Evolutionary conservation across 2,113 vertebrate genomes (phyloP).

Genomic region (Xiphophorus couchianus): DNA sequence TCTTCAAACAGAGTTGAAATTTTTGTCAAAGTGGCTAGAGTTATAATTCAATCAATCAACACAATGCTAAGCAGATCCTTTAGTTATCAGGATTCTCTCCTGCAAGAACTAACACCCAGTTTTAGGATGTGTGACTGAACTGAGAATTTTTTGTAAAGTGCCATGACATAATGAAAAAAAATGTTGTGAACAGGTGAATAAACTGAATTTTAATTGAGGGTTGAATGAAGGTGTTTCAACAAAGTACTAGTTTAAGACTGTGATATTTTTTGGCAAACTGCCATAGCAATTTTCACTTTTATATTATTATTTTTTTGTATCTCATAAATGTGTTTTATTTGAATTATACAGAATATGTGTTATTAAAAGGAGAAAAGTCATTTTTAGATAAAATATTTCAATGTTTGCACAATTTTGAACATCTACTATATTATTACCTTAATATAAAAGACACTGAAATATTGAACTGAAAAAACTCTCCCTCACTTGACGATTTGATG

Average conservation of each 20-base stretch:
- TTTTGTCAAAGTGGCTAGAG: too few relatives aligned
- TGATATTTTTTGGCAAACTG: background rate
- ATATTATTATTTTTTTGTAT: background rate
- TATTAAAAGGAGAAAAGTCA: background rate
- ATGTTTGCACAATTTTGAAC: background rate
- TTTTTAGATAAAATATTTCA: background rate
- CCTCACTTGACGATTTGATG: background rate
- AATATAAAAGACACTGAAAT: background rate
- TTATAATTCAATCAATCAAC: background rate
- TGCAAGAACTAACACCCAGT: too few relatives aligned
- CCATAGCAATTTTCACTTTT: background rate
- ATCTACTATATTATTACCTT: background rate
- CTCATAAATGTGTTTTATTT: background rate
- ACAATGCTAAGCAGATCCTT: too few relatives aligned
- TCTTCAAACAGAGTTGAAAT: too few relatives aligned
- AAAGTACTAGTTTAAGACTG: background rate
- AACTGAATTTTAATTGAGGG: too few relatives aligned
- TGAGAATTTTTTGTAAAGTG: too few relatives aligned
- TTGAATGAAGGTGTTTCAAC: background rate
- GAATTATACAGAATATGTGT: background rate
- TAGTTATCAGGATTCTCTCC: too few relatives aligned
- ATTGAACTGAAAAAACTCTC: background rate
- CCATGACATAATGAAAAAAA: too few relatives aligned
- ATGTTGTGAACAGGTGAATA: too few relatives aligned
- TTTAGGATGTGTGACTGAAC: too few relatives aligned